Evolutionary conservation across 92 coral and sea anemone genomes (phyloP), one percentile per base, ranked within the genome.

Genomic region (Actinernus sp.): DNA sequence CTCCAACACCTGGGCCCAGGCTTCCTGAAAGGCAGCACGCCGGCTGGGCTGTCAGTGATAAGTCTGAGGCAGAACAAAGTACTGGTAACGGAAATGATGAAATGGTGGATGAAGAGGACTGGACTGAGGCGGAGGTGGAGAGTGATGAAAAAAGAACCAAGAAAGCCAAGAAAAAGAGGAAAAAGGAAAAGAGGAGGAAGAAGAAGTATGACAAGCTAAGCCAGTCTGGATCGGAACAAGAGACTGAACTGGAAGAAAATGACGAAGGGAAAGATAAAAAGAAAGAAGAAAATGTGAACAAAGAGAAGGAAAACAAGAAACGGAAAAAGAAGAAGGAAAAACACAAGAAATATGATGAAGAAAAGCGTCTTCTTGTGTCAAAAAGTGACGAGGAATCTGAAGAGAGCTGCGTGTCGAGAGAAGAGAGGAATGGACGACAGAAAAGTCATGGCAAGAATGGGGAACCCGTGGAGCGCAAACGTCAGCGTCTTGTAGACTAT

Each of bases 11-110:
- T 24, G 85, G 92, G 9, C 97, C 97, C 61, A 91, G 58, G 72
- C 91, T 95, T 49, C 99, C 99, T 17, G 99, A 91, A 40, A 82
- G 99, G 31, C 99, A 95, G 66, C 96, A 95, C 51, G 97, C 97
- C 2, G 99, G 99, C 3, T 95, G 99, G 99, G 59, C 66, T n/a
- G 99, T 91, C 47, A 74, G 75, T 11, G 44, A 46, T 58, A 90
- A 71, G 73, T 3, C 65, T 23, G 74, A 26, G 31, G 61, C 57
- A 2, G 75, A 79, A 9, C 61, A 31, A 1, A 76, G 63, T n/a
- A 61, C 19, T 9, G 31, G 32, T 0, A 11, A 55, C 39, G 55
- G 50, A 1, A 64, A 62, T 41, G 37, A 26, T 32, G 84, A 39
- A 53, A 52, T 30, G 72, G 43, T 50, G 52, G 78, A 76, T 47